These are phyloP conservation scores for Anableps anableps DNA, from an alignment of 2,797 vertebrate species.

Conservation along the genomic window DNA sequence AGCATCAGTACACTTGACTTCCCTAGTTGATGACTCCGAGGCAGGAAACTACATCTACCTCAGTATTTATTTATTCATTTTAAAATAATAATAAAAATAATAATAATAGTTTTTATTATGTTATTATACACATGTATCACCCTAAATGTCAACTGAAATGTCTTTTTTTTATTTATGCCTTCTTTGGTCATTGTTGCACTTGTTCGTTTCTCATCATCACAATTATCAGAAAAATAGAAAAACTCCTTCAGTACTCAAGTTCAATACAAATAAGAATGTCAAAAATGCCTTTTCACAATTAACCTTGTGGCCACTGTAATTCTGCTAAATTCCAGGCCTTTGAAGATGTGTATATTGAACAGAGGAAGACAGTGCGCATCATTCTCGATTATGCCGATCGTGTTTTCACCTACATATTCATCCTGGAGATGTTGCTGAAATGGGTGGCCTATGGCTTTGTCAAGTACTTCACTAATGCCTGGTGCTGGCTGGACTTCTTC, in stretches of 20 bases:
- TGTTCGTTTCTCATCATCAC: no score
- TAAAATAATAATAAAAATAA: no score
- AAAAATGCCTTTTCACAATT: background rate
- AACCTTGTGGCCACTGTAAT: background rate
- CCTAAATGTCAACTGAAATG: background rate
- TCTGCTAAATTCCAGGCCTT: slow-evolving; percentile 85
- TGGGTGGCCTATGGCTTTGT: slow-evolving; percentile 98
- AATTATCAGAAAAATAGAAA: no score
- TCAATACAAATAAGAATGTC: slow-evolving; percentile 6
- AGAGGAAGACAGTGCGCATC: slow-evolving; percentile 92
- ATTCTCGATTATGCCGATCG: slow-evolving; percentile 96
- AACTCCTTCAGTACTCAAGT: background rate
- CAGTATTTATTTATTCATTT: background rate
- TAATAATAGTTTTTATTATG: background rate
- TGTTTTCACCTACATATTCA: slow-evolving; percentile 99
- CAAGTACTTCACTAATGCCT: slow-evolving; percentile 99
- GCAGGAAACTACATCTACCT: background rate
- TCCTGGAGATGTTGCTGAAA: slow-evolving; percentile 98
- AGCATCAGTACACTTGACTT: background rate
- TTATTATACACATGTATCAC: background rate
- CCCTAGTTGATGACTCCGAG: background rate
- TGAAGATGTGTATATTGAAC: slow-evolving; percentile 98
- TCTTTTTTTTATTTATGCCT: background rate
- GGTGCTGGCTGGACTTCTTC: slow-evolving; percentile 99
- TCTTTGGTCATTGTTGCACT: background rate